Evolutionary conservation across 23 tunicate species (phyloP).

Genomic region (Clavelina lepadiformis): DNA sequence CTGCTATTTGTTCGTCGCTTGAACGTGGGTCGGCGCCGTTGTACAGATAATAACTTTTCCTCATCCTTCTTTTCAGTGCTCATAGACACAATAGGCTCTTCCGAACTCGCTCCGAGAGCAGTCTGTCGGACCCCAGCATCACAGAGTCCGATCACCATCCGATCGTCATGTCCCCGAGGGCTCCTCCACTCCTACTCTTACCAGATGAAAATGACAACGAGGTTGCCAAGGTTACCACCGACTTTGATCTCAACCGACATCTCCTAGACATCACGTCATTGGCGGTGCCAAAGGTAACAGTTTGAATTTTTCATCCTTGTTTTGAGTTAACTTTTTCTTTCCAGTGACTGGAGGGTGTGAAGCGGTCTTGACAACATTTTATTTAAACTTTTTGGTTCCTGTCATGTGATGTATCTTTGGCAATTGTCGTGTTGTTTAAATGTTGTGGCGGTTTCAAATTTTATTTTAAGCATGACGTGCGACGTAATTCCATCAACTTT

Average conservation of each 20-base stretch:
- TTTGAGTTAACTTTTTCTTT: neutral
- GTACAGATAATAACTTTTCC: no score
- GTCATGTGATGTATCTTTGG: no score
- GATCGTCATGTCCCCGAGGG: neutral
- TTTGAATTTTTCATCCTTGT: no score
- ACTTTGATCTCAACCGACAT: conserved; percentile 63
- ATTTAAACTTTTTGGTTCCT: no score
- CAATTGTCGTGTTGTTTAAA: no score
- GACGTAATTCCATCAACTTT: no score
- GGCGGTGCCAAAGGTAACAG: conserved; percentile 25
- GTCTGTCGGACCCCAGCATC: conserved; percentile 32
- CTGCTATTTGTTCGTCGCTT: no score
- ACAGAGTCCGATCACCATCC: conserved; percentile 2
- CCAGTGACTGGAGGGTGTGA: no score
- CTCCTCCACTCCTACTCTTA: conserved; percentile 5
- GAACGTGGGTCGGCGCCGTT: no score
- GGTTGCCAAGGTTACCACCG: neutral
- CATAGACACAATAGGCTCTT: conserved; percentile 74
- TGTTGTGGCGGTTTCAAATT: no score
- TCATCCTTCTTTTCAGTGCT: conserved; percentile 51
- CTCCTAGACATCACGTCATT: conserved; percentile 55
- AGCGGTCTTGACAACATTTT: no score
- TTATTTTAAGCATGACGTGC: no score
- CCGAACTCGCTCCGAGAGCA: conserved; percentile 64
- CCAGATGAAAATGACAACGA: neutral